Evolutionary conservation across 2,797 vertebrate species (phyloP).

Genomic region (Chiroxiphia lanceolata): DNA sequence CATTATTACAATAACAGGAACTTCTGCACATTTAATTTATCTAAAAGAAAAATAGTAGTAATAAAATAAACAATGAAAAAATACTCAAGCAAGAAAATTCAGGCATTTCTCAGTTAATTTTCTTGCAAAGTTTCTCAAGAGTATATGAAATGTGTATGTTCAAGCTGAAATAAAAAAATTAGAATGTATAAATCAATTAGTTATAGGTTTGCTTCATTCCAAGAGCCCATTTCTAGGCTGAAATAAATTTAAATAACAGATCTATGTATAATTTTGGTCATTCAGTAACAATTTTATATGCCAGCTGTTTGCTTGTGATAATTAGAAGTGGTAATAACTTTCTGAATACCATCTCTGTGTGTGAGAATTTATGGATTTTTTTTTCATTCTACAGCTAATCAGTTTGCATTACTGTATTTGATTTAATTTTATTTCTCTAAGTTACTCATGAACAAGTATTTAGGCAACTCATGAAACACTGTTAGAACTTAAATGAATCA

Average conservation of each 20-base stretch:
- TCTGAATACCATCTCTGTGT: neutral
- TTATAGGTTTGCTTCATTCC: neutral
- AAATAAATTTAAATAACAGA: neutral
- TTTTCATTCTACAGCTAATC: neutral
- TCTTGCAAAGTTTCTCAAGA: neutral
- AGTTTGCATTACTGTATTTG: neutral
- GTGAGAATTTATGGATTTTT: neutral
- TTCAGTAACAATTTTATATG: neutral
- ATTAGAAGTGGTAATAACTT: neutral
- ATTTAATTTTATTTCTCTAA: neutral
- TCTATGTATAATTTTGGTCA: neutral
- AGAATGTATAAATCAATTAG: neutral
- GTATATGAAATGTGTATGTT: neutral
- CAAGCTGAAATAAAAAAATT: slow-evolving; percentile 9
- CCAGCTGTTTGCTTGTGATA: neutral
- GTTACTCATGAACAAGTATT: neutral
- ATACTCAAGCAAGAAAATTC: neutral
- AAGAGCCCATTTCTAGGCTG: neutral
- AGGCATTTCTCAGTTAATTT: neutral
- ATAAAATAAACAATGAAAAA: neutral
- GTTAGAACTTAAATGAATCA: neutral
- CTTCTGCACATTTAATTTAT: neutral
- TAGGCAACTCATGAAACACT: neutral
- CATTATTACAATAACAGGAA: neutral
- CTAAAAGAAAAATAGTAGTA: neutral